These are phyloP conservation scores for Malacosoma neustria DNA, from an alignment of 2,888 invertebrate genomes.

Conservation along the genomic window DNA sequence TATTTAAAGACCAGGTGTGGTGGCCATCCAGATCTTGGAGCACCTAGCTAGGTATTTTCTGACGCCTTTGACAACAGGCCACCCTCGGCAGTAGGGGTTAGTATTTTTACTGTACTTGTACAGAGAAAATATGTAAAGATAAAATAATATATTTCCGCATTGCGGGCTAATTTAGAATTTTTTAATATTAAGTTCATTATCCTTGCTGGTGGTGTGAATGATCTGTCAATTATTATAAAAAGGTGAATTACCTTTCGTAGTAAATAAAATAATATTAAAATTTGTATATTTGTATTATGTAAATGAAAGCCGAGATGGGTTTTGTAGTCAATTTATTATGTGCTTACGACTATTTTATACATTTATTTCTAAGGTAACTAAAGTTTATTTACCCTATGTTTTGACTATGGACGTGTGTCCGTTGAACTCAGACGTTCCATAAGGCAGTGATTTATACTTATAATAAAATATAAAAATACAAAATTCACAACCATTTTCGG, in stretches of 20 bases:
- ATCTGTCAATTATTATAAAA: constrained; percentile 2
- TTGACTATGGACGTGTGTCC: constrained; percentile 61
- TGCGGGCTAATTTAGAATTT: too few species aligned
- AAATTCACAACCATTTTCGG: background rate
- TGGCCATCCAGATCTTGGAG: too few species aligned
- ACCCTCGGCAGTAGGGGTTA: too few species aligned
- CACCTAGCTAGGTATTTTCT: too few species aligned
- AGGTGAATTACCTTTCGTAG: constrained; percentile 1
- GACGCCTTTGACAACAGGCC: too few species aligned
- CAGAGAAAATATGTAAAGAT: too few species aligned
- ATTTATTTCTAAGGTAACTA: constrained; percentile 57
- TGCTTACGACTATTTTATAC: constrained; percentile 47
- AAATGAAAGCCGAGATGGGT: constrained; percentile 4
- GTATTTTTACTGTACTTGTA: too few species aligned
- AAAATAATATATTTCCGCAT: too few species aligned
- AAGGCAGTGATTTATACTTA: constrained; percentile 25
- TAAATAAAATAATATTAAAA: background rate
- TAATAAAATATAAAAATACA: background rate
- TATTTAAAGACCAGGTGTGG: too few species aligned
- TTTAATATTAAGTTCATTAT: constrained; percentile 18
- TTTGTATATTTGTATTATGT: constrained; percentile 6
- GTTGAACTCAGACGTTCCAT: constrained; percentile 28
- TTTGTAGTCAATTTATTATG: constrained; percentile 26
- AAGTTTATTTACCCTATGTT: constrained; percentile 23
- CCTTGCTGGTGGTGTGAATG: constrained; percentile 7